Evolutionary conservation across 2,888 invertebrate genomes (phyloP), one percentile per base, ranked within the genome.

Genomic region (Athrips mouffetella): DNA sequence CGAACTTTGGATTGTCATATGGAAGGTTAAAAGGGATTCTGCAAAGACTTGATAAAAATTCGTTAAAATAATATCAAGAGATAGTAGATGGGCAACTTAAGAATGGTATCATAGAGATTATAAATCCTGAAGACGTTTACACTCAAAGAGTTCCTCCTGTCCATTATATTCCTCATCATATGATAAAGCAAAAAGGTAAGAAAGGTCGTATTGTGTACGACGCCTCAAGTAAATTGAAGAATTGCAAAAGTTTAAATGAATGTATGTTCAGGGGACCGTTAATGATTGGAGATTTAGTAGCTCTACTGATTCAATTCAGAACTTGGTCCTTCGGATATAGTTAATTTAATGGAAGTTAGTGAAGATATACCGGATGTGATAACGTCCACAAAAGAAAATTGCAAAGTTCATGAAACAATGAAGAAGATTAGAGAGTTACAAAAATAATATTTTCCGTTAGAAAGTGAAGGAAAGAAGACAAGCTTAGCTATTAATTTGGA

Each of bases 161-260:
- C 5, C 57, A 58, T 35, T 59, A 59, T 23, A 30, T 62, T 2
- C 52, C 61, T 8, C 54, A 53, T 21, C 59, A 61, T 33, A 41
- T 41, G 41, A 16, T 41, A 4, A 41, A 41, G 13, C 41, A 25
- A 41, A 8, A 27, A 5, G 41, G 41, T 0, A 41, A 41, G n/a
- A 41, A 8, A 25, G 40, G 40, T 1, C 2, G 25, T 1, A 40
- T 40, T n/a, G 40, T 25, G 3, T 18, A 13, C 25, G 25, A 40
- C 20, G 37, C n/a, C n/a, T n/a, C n/a, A n/a, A n/a, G n/a, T n/a
- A n/a, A n/a, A n/a, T n/a, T n/a, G n/a, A n/a, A n/a, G n/a, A n/a
- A n/a, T n/a, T n/a, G n/a, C n/a, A n/a, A n/a, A n/a, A n/a, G n/a
- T n/a, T n/a, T n/a, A n/a, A n/a, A n/a, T n/a, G n/a, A n/a, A n/a